Conservation (phyloP, 2,113 vertebrate genomes). For the Alligator sinensis region DNA sequence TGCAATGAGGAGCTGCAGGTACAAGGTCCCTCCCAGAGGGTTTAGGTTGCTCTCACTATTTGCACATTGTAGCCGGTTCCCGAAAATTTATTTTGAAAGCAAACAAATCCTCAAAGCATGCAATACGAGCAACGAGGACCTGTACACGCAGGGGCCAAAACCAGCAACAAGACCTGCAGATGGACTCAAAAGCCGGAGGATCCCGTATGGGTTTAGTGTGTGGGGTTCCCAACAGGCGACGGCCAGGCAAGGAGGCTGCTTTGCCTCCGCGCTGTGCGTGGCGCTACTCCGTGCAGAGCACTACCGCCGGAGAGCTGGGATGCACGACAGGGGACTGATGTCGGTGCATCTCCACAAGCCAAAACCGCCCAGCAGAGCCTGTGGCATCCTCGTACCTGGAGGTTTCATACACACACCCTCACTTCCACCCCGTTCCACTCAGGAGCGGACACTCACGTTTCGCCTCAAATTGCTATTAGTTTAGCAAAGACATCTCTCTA, state of each 20-base stretch:
- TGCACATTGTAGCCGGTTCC: not conserved
- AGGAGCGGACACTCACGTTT: slow-evolving; percentile 62
- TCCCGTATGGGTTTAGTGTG: accelerated
- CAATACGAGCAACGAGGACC: not conserved
- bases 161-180: not conserved
- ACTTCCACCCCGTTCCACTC: slow-evolving; percentile 55
- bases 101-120: not conserved
- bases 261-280: accelerated
- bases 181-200: not conserved
- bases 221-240: not conserved
- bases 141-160: not conserved
- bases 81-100: accelerated
- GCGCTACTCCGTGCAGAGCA: not conserved
- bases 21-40: not conserved
- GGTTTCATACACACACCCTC: not conserved
- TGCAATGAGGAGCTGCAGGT: not conserved
- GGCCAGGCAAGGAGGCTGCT: not conserved
- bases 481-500: slow-evolving; percentile 28
- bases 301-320: slow-evolving; percentile 32
- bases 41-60: accelerated
- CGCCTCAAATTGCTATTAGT: slow-evolving; percentile 68
- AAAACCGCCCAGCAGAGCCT: not conserved
- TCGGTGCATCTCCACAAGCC: not conserved
- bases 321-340: not conserved
- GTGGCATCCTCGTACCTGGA: not conserved